Evolutionary conservation across 2,113 vertebrate genomes (phyloP).

Genomic region (Poicephalus gulielmi): DNA sequence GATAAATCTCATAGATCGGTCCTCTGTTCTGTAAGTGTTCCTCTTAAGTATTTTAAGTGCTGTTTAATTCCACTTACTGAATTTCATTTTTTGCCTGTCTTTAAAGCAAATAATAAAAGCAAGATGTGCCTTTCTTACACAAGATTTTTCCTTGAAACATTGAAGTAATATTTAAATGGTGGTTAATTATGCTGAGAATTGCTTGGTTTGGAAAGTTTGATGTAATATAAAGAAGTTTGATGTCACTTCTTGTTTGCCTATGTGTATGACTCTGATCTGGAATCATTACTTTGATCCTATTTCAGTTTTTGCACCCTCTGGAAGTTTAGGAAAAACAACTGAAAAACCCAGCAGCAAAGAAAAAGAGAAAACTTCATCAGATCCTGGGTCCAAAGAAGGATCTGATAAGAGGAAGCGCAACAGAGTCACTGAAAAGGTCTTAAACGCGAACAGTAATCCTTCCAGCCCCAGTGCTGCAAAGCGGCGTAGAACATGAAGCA

Average conservation of each 20-base stretch:
- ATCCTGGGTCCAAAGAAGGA: constrained; percentile 83
- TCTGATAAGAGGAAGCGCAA: constrained; percentile 94
- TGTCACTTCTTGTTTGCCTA: constrained; percentile 52
- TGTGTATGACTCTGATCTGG: constrained; percentile 64
- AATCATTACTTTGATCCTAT: constrained; percentile 61
- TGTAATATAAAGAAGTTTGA: not conserved
- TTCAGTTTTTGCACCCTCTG: constrained; percentile 72
- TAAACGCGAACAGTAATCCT: constrained; percentile 89
- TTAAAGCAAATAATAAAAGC: constrained; percentile 53
- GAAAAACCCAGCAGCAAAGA: constrained; percentile 84
- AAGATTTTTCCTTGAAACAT: constrained; percentile 14
- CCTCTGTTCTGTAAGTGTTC: constrained; percentile 32
- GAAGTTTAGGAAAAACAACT: constrained; percentile 74
- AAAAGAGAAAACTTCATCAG: constrained; percentile 83
- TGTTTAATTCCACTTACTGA: constrained; percentile 31
- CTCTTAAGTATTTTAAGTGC: constrained; percentile 3
- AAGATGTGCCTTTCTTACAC: constrained; percentile 37
- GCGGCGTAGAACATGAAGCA: constrained; percentile 71
- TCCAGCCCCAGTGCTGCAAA: constrained; percentile 91
- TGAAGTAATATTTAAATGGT: not conserved
- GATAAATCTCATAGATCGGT: not conserved
- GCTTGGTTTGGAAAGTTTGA: not conserved
- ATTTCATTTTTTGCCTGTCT: constrained; percentile 17
- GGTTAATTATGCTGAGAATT: not conserved
- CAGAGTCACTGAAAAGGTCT: constrained; percentile 88